Evolutionary conservation across 2,888 invertebrate genomes (phyloP).

Genomic region (Oasisia sp.): DNA sequence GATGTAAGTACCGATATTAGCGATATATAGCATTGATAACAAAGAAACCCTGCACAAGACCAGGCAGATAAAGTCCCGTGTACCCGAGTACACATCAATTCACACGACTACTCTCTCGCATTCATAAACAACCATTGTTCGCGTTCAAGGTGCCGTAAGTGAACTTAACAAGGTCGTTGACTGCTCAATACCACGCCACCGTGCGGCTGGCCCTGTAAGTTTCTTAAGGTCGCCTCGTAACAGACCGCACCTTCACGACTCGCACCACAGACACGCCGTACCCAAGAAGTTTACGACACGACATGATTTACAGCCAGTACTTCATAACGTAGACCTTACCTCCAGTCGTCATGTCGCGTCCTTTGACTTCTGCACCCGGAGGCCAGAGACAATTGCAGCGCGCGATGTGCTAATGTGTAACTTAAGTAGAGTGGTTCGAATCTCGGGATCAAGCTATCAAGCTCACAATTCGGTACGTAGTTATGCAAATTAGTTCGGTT

Average conservation of each 20-base stretch:
- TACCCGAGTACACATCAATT: background rate
- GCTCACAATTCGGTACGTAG: too few relatives aligned
- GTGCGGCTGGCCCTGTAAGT: background rate
- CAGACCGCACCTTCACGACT: background rate
- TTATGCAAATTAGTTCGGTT: background rate
- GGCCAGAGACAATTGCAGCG: too few relatives aligned
- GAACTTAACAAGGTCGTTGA: background rate
- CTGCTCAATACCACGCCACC: background rate
- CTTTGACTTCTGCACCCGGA: too few relatives aligned
- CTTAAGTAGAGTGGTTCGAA: too few relatives aligned
- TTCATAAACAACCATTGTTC: background rate
- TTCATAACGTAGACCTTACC: background rate
- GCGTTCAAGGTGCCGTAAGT: background rate
- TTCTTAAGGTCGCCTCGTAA: too few relatives aligned
- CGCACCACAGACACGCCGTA: background rate
- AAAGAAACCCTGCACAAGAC: too few relatives aligned
- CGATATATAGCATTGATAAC: too few relatives aligned
- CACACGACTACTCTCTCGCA: background rate
- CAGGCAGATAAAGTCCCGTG: too few relatives aligned
- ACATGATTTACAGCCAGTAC: background rate
- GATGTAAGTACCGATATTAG: too few relatives aligned
- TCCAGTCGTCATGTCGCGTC: background rate
- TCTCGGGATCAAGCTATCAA: too few relatives aligned
- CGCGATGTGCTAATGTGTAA: too few relatives aligned
- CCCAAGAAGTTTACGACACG: background rate